A percentile compares a stretch with the other conserved stretches of the same genome.
Conservation (phyloP, 2,797 vertebrate genomes). For the Myotis pilosus region DNA sequence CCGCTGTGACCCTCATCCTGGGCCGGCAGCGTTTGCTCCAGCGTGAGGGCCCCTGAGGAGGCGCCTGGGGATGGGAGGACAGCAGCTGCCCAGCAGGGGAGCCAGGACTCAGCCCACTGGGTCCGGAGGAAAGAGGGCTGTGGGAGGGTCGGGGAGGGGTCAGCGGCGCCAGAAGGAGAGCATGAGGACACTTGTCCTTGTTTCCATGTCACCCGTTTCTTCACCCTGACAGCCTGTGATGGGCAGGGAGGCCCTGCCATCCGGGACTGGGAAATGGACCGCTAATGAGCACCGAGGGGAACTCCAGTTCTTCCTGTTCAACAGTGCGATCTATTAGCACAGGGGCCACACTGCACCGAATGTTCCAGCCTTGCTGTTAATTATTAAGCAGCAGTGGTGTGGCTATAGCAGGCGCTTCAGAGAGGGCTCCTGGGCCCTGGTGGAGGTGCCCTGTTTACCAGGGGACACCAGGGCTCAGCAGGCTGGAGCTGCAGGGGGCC, state of each 20-base stretch:
- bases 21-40: background rate
- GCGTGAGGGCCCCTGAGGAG: background rate
- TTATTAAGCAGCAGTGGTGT: background rate
- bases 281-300: background rate
- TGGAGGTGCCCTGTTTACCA: background rate
- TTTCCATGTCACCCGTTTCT: background rate
- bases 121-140: background rate
- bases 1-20: fast-evolving
- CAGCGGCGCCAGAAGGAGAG: fast-evolving
- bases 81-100: fast-evolving
- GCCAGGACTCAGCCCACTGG: background rate
- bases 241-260: too few relatives aligned
- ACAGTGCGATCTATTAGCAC: background rate
- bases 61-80: fast-evolving
- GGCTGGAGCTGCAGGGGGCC: background rate
- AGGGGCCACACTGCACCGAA: background rate
- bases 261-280: background rate
- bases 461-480: fast-evolving
- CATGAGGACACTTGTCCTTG: fast-evolving
- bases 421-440: background rate
- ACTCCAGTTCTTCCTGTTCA: background rate
- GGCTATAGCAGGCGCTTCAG: background rate
- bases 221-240: too few relatives aligned
- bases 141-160: too few relatives aligned
- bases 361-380: background rate